Percentiles rank a stretch among this genome's conserved stretches.
Evolutionary conservation across 2,888 invertebrate genomes (phyloP).

Genomic region (Drosophila koepferae): DNA sequence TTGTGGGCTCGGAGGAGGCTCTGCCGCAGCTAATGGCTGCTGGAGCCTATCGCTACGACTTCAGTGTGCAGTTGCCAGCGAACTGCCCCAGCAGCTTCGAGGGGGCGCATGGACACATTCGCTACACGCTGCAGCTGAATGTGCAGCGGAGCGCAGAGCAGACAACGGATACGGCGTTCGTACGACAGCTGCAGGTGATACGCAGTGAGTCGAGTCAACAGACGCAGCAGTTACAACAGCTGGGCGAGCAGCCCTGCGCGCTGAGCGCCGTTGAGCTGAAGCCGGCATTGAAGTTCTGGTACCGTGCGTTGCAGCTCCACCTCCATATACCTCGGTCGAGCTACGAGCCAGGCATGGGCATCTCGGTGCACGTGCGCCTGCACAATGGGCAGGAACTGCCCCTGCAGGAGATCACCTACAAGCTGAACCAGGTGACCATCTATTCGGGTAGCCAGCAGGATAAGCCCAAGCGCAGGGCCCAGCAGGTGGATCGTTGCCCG

Average conservation of each 20-base stretch:
- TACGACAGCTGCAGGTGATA: constrained; percentile 44
- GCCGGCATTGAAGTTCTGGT: constrained; percentile 73
- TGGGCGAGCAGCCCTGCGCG: constrained; percentile 33
- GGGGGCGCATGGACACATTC: constrained; percentile 71
- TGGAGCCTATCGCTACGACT: constrained; percentile 74
- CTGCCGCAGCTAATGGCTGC: constrained; percentile 64
- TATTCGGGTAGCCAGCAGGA: constrained; percentile 57
- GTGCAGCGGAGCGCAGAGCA: constrained; percentile 55
- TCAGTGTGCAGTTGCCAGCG: constrained; percentile 74
- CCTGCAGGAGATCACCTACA: constrained; percentile 65
- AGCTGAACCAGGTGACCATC: constrained; percentile 69
- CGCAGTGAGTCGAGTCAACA: constrained; percentile 17
- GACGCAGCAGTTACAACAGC: constrained; percentile 11
- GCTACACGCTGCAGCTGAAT: constrained; percentile 71
- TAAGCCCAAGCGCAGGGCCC: constrained; percentile 54
- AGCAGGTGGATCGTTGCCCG: constrained; percentile 52
- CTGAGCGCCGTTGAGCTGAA: constrained; percentile 55
- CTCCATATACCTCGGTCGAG: constrained; percentile 70
- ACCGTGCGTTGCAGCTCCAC: constrained; percentile 69
- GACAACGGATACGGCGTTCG: constrained; percentile 22
- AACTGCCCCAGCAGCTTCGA: constrained; percentile 77
- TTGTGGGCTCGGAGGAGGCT: constrained; percentile 80
- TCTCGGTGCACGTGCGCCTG: constrained; percentile 74
- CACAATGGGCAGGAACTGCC: constrained; percentile 67
- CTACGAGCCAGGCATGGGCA: constrained; percentile 71